Evolutionary conservation across 2,113 vertebrate species (phyloP).

Genomic region (Chascanopsetta lugubris): DNA sequence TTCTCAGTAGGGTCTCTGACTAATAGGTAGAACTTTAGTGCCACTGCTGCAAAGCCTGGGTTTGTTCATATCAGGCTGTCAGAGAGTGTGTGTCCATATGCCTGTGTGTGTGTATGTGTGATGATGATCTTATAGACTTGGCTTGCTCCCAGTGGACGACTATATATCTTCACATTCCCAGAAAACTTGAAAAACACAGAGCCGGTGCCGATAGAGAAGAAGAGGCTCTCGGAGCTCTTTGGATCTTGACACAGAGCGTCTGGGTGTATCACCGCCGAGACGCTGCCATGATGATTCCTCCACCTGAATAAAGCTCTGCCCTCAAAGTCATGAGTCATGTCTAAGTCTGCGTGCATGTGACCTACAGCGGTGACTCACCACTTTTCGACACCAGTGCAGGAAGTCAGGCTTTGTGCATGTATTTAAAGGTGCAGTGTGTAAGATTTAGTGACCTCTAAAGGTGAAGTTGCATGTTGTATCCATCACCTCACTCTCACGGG

Average conservation of each 20-base stretch:
- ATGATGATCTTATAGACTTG: neutral
- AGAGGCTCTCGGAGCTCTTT: neutral
- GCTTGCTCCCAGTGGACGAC: neutral
- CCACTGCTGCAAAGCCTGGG: neutral
- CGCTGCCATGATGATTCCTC: neutral
- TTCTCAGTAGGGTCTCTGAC: conserved; percentile 1
- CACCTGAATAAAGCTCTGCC: neutral
- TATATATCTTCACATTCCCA: neutral
- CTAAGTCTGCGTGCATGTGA: conserved; percentile 30
- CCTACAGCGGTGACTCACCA: too few species aligned
- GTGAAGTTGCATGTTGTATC: too few species aligned
- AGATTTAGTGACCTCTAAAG: too few species aligned
- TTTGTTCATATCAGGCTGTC: conserved; percentile 17
- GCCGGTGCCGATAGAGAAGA: neutral
- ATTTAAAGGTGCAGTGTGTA: too few species aligned
- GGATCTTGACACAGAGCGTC: neutral
- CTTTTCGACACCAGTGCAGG: too few species aligned
- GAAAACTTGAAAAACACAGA: neutral
- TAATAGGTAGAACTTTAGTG: neutral
- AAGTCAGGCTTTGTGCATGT: too few species aligned
- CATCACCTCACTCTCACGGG: too few species aligned
- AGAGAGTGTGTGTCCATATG: neutral
- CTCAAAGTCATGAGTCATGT: conserved; percentile 23
- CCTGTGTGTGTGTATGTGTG: neutral
- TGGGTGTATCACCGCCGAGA: neutral